A percentile compares a stretch with the other conserved stretches of the same genome.
Conservation (phyloP, 2,797 vertebrate species). For the Coilia nasus region DNA sequence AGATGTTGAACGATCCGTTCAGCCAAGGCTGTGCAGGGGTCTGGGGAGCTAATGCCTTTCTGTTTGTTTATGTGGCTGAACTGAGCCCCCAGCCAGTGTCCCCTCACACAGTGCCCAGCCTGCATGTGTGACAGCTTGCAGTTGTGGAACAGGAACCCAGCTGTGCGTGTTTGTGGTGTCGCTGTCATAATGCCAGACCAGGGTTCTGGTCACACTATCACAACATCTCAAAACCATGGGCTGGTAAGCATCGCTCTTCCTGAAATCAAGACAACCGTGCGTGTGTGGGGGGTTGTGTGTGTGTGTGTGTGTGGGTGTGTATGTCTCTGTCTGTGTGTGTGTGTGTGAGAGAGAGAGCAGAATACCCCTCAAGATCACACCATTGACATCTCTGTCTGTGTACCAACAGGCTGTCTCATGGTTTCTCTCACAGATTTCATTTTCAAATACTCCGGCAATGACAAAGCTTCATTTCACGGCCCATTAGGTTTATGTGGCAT, state of each 20-base stretch:
- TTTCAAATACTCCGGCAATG: slow-evolving; percentile 51
- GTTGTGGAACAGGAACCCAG: slow-evolving; percentile 30
- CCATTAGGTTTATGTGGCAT: slow-evolving; percentile 56
- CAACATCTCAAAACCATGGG: slow-evolving; percentile 27
- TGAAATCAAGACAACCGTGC: slow-evolving; percentile 21
- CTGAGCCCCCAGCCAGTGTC: background rate
- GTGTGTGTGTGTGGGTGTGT: slow-evolving; percentile 13
- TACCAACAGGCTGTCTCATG: slow-evolving; percentile 34
- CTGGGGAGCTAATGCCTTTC: background rate
- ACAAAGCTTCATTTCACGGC: slow-evolving; percentile 57
- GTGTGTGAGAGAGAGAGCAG: background rate
- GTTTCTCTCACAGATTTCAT: slow-evolving; percentile 45
- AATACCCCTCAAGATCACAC: slow-evolving; percentile 5
- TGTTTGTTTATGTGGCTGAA: background rate
- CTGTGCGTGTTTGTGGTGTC: slow-evolving; percentile 36
- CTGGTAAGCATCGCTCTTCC: slow-evolving; percentile 12
- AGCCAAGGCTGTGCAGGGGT: background rate
- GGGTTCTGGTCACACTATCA: slow-evolving; percentile 7
- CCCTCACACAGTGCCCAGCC: background rate
- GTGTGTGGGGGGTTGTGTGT: background rate
- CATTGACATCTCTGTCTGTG: slow-evolving; percentile 19
- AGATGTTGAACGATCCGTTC: background rate
- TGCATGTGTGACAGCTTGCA: slow-evolving; percentile 21
- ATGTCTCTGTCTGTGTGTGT: background rate
- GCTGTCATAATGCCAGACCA: slow-evolving; percentile 15